phyloP scores from a whole-genome alignment of 2,888 invertebrate species.

The Standfussiana lucernea region DNA sequence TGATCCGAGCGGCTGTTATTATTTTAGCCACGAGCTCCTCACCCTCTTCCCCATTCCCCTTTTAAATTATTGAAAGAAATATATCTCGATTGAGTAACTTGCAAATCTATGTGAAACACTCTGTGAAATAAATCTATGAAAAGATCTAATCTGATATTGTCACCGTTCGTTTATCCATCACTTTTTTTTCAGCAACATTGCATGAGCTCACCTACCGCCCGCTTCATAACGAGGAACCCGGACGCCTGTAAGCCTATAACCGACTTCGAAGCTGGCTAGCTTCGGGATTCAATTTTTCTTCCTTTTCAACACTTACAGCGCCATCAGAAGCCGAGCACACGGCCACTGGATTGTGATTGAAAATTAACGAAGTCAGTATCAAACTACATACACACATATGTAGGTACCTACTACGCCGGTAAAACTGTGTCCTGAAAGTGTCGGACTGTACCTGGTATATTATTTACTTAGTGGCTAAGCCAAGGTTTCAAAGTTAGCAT shows the following conservation, averaged over 20 bases:
- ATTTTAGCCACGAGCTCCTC: too few relatives aligned
- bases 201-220: too few relatives aligned
- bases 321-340: conserved; percentile 41
- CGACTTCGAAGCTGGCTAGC: not conserved
- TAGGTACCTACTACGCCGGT: not conserved
- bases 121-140: not conserved
- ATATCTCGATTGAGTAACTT: not conserved
- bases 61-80: not conserved
- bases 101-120: not conserved
- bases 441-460: not conserved
- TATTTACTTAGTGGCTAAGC: not conserved
- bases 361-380: conserved; percentile 44
- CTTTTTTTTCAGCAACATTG: not conserved
- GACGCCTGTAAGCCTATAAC: conserved; percentile 3
- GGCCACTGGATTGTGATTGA: conserved; percentile 54
- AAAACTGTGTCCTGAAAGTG: conserved; percentile 4
- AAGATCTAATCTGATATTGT: not conserved
- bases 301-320: conserved; percentile 29
- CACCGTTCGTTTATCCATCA: not conserved
- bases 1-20: too few relatives aligned
- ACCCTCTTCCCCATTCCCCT: too few relatives aligned
- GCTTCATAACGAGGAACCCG: not conserved
- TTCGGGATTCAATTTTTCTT: conserved; percentile 40
- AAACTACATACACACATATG: not conserved
- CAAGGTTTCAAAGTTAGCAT: not conserved